Percentiles rank a stretch among this genome's conserved stretches.
Evolutionary conservation across 2,888 invertebrate genomes (phyloP).

Genomic region (Diarsia brunnea): DNA sequence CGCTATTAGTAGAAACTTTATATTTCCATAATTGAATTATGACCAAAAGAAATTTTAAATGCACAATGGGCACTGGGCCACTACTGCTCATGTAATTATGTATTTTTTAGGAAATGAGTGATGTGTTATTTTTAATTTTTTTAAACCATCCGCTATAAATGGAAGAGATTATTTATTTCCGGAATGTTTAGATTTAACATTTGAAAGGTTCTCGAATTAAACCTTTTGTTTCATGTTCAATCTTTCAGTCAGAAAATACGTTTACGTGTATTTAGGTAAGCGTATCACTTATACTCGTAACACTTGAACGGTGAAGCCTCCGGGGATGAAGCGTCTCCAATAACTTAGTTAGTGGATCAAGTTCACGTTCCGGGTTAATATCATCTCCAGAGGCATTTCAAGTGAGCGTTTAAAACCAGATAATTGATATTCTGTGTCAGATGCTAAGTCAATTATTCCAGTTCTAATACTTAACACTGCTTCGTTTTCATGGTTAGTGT

Average conservation of each 20-base stretch:
- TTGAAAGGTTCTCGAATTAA: no score
- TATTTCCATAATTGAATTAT: neutral
- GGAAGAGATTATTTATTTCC: no score
- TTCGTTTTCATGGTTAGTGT: no score
- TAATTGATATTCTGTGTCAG: neutral
- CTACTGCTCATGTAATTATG: no score
- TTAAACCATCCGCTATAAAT: no score
- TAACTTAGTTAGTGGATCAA: slow-evolving; percentile 50
- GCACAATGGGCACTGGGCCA: neutral
- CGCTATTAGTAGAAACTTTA: neutral
- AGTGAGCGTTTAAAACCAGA: slow-evolving; percentile 2
- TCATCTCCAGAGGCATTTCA: slow-evolving; percentile 34
- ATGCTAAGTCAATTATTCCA: neutral
- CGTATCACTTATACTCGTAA: neutral
- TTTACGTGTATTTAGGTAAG: neutral
- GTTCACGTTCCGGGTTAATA: slow-evolving; percentile 34
- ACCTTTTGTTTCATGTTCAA: neutral
- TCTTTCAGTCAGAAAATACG: neutral
- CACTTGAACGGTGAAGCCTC: slow-evolving; percentile 3
- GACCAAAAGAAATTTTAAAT: neutral
- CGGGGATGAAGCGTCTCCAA: slow-evolving; percentile 11
- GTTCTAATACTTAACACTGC: no score
- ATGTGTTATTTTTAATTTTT: no score
- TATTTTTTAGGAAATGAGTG: no score
- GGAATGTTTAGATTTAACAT: no score